phyloP scores from a whole-genome alignment of 2,113 vertebrate species.

The Casuarius casuarius region DNA sequence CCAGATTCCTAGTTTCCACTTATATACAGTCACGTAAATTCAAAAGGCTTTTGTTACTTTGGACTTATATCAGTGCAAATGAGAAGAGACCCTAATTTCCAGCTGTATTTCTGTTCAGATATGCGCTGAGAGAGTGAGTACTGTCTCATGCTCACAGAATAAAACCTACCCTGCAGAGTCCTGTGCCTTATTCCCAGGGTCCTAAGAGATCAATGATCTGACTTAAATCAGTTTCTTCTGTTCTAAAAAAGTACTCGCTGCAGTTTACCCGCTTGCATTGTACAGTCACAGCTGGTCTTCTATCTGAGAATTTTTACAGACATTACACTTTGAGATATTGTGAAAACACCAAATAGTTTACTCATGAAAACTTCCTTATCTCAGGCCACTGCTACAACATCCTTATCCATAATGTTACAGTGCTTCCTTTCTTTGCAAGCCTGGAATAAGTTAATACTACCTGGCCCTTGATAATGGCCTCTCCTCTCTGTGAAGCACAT shows the following conservation, averaged over 20 bases:
- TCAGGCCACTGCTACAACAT: not conserved
- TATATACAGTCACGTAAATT: not conserved
- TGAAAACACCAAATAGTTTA: not conserved
- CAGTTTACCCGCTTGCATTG: not conserved
- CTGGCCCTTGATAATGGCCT: not conserved
- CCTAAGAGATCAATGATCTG: not conserved
- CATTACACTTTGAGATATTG: not conserved
- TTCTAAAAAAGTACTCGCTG: not conserved
- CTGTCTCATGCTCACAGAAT: not conserved
- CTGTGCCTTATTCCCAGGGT: not conserved
- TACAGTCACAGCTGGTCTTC: too few species aligned
- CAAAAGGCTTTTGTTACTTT: not conserved
- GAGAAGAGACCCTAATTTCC: too few species aligned
- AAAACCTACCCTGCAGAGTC: not conserved
- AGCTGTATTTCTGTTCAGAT: not conserved
- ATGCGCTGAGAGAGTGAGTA: not conserved
- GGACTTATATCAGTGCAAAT: not conserved
- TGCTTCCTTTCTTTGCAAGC: not conserved
- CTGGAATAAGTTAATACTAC: not conserved
- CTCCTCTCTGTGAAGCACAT: not conserved
- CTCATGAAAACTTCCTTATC: not conserved
- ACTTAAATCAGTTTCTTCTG: not conserved
- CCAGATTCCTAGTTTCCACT: not conserved
- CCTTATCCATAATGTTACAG: not conserved
- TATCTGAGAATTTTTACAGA: not conserved